Evolutionary conservation across 2,113 vertebrate species (phyloP).

Genomic region (Mola mola): DNA sequence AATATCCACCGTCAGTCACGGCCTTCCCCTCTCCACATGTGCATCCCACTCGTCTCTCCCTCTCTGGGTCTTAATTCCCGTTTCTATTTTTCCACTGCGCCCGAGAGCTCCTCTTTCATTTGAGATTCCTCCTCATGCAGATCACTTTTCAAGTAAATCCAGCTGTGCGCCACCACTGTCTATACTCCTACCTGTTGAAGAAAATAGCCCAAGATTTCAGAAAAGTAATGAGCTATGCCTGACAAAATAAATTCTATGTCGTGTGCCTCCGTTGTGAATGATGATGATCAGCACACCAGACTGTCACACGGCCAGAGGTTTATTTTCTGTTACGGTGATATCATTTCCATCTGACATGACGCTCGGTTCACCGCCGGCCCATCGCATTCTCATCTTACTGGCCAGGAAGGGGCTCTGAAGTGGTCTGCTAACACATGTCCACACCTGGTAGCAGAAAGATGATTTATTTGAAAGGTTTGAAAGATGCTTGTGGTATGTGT

Average conservation of each 20-base stretch:
- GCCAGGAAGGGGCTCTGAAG: conserved; percentile 31
- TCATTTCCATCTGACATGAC: conserved; percentile 58
- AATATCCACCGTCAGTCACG: neutral
- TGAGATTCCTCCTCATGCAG: conserved; percentile 46
- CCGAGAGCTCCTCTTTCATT: conserved; percentile 37
- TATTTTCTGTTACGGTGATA: conserved; percentile 49
- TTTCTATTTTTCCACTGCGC: conserved; percentile 59
- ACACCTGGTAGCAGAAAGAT: no score
- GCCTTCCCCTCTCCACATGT: neutral
- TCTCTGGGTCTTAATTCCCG: conserved; percentile 29
- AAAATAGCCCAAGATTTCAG: conserved; percentile 25
- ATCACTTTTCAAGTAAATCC: conserved; percentile 53
- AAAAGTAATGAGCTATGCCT: conserved; percentile 31
- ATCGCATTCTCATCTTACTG: conserved; percentile 55
- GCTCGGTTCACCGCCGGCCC: conserved; percentile 36
- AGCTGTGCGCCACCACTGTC: conserved; percentile 28
- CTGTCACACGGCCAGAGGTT: conserved; percentile 54
- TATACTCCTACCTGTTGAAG: conserved; percentile 44
- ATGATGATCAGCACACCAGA: conserved; percentile 29
- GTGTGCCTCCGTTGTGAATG: conserved; percentile 6
- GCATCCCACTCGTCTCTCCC: conserved; percentile 1
- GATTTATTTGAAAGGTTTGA: no score
- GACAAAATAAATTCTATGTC: conserved; percentile 34
- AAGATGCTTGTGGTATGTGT: no score
- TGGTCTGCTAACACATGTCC: no score